Evolutionary conservation across 2,888 invertebrate genomes (phyloP).

Genomic region (Lochmaea capreae): DNA sequence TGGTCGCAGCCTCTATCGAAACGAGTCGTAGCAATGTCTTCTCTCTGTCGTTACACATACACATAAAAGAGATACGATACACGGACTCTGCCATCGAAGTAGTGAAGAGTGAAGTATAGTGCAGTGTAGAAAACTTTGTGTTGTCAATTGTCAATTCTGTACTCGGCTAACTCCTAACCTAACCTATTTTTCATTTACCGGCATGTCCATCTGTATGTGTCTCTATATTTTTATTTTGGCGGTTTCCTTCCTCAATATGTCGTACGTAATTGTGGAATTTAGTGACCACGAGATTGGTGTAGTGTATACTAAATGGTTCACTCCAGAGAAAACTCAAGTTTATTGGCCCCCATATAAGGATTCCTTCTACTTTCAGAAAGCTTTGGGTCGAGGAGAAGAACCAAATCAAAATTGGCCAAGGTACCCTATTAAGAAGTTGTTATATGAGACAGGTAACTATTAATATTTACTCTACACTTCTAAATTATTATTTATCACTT

Average conservation of each 20-base stretch:
- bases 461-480: background rate
- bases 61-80: no score
- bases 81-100: conserved; percentile 1
- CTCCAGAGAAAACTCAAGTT: no score
- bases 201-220: background rate
- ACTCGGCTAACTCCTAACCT: conserved; percentile 1
- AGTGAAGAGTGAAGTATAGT: conserved; percentile 1
- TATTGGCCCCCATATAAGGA: background rate
- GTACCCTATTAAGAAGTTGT: background rate
- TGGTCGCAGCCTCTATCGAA: conserved; percentile 3
- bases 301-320: no score
- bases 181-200: conserved; percentile 2
- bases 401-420: background rate
- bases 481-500: conserved; percentile 4
- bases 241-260: background rate
- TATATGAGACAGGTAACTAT: conserved; percentile 4
- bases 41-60: no score
- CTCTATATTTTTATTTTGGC: no score
- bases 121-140: conserved; percentile 2
- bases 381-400: conserved; percentile 4
- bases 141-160: conserved; percentile 1
- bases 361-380: conserved; percentile 4
- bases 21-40: conserved; percentile 4
- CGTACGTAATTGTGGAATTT: no score
- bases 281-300: no score